Conservation (phyloP, 2,797 vertebrate species). For the Manis crassicaudata region DNA sequence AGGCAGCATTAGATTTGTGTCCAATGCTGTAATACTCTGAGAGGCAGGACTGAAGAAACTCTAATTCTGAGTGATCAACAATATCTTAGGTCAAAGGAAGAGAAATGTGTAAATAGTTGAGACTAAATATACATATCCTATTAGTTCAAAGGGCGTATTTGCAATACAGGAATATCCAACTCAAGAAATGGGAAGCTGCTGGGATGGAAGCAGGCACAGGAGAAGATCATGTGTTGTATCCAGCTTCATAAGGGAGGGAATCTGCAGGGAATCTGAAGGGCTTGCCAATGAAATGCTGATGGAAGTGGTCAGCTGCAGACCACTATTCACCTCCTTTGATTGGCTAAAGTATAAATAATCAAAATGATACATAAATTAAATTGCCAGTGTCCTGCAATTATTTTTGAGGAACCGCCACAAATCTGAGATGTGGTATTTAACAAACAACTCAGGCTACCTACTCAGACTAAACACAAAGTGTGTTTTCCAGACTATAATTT, state of each 20-base stretch:
- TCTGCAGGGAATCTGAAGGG: slow-evolving; percentile 25
- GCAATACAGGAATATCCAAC: neutral
- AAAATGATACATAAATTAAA: slow-evolving; percentile 83
- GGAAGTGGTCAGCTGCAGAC: slow-evolving; percentile 57
- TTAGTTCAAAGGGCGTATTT: slow-evolving; percentile 9
- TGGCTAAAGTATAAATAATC: slow-evolving; percentile 80
- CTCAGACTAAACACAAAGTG: slow-evolving; percentile 79
- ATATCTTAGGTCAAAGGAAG: neutral
- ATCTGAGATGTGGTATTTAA: slow-evolving; percentile 81
- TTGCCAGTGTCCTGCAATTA: slow-evolving; percentile 80
- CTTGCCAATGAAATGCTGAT: slow-evolving; percentile 60
- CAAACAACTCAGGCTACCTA: slow-evolving; percentile 76
- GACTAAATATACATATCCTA: neutral
- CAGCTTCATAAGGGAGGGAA: slow-evolving; percentile 29
- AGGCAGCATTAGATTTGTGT: neutral
- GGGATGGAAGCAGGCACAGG: neutral
- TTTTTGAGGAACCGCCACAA: slow-evolving; percentile 81
- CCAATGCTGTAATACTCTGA: neutral
- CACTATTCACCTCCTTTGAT: slow-evolving; percentile 78
- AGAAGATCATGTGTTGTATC: slow-evolving; percentile 67
- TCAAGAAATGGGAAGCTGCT: neutral
- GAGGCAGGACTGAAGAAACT: neutral
- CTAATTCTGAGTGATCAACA: neutral
- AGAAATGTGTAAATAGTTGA: slow-evolving; percentile 19
- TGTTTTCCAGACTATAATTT: slow-evolving; percentile 77